phyloP scores from a whole-genome alignment of 2,888 invertebrate genomes.

The Ophion slaviceki region DNA sequence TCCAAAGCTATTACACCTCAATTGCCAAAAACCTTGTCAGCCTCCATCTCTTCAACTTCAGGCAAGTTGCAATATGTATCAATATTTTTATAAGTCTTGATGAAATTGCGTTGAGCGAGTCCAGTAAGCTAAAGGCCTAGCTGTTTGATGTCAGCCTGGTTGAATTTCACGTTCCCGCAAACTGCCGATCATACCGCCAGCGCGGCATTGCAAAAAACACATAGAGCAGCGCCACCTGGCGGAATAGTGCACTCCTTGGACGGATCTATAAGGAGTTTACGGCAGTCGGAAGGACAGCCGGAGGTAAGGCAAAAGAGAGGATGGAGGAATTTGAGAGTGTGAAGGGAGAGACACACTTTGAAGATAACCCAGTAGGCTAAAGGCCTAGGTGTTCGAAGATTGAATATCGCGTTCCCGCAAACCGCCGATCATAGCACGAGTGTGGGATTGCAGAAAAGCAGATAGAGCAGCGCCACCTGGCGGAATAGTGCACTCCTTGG shows the following conservation, averaged over 20 bases:
- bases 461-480: conserved; percentile 2
- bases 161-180: too few species aligned
- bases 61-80: too few species aligned
- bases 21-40: too few species aligned
- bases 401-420: too few species aligned
- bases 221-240: conserved; percentile 2
- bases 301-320: conserved; percentile 22
- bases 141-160: too few species aligned
- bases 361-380: too few species aligned
- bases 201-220: background rate
- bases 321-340: conserved; percentile 7
- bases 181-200: background rate
- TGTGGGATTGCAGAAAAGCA: background rate
- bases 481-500: conserved; percentile 17
- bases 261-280: background rate
- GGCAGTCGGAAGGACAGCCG: background rate
- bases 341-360: conserved; percentile 22
- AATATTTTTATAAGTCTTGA: too few species aligned
- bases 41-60: too few species aligned
- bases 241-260: conserved; percentile 19
- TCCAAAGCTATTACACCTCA: too few species aligned
- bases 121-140: too few species aligned
- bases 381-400: too few species aligned
- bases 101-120: too few species aligned
- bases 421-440: background rate